Evolutionary conservation across 2,797 vertebrate genomes (phyloP), one percentile per base, ranked within the genome.

Genomic region (Lophura swinhoii): DNA sequence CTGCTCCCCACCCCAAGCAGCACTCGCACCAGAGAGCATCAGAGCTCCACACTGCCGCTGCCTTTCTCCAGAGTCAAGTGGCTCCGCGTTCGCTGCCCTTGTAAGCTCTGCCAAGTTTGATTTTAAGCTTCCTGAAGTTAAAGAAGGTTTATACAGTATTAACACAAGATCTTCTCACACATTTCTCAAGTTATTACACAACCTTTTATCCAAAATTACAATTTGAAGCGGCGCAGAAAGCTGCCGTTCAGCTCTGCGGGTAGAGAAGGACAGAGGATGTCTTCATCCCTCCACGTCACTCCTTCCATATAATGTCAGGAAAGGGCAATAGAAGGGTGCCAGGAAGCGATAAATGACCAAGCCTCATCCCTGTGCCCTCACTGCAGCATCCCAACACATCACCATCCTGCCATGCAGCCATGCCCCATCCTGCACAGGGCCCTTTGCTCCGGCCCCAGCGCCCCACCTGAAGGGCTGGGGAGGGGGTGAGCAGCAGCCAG

Each of bases 71-170:
- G 90, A 96, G 93, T 87, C 94, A 90, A 94, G 92, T 93, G 94
- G 89, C 90, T 96, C 91, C 94, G 83, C 89, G 66, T 83, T 93
- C 95, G 76, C 94, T 85, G 95, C 90, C 94, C 91, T 93, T 93
- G 88, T 94, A 97, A 97, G 94, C 93, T 96, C 91, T 96, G 96
- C 94, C 97, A 97, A 97, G 96, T 96, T 94, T 97, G 93, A 97
- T 95, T 95, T 96, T 96, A 97, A 81, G 88, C 95, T 60, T 37
- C 93, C 94, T 97, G 93, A 95, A 96, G 95, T 96, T 97, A 97
- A 96, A 97, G 96, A 64, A 95, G 96, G 44, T 82, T 96, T 96
- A 96, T 87, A 78, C 90, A 95, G 94, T 90, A 97, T 96, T 93
- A 97, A 97, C 88, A 94, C 28, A 29, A 96, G 96, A 95, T 97